Conservation (phyloP, 1,140 invertebrate genomes). For the Ceratosolen fusciceps region DNA sequence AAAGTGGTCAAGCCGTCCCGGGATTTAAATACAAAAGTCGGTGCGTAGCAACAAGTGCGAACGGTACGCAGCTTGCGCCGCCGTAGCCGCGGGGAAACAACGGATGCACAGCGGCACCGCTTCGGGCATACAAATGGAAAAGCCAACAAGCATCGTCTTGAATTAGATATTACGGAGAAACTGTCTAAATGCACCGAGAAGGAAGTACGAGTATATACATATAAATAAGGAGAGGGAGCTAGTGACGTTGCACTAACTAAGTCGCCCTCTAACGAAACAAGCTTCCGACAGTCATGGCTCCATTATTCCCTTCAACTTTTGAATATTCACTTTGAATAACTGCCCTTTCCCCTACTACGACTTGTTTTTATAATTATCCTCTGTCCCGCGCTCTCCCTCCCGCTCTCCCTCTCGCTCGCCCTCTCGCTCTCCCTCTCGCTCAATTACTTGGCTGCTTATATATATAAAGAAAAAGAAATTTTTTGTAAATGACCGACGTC, state of each 20-base stretch:
- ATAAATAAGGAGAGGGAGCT: background rate
- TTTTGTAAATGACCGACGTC: no score
- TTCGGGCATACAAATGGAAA: conserved; percentile 2
- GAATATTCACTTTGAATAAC: conserved; percentile 39
- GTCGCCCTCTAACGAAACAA: conserved; percentile 19
- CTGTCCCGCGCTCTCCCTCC: no score
- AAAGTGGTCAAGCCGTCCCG: background rate
- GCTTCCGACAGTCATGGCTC: background rate
- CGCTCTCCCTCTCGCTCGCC: no score
- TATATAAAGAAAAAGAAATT: no score
- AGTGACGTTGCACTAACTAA: background rate
- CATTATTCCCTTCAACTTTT: conserved; percentile 34
- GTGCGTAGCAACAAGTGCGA: conserved; percentile 15
- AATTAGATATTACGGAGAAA: conserved; percentile 37
- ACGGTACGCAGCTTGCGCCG: background rate
- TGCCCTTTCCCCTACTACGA: background rate
- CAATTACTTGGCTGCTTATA: conserved; percentile 14
- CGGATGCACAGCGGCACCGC: background rate
- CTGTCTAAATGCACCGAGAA: conserved; percentile 15
- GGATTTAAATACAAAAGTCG: background rate
- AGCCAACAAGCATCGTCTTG: conserved; percentile 19
- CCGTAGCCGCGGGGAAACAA: background rate
- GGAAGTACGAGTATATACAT: no score
- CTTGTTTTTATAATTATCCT: conserved; percentile 34
- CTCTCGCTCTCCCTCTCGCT: no score